Evolutionary conservation across 2,797 vertebrate genomes (phyloP).

Genomic region (Forpus xanthops): DNA sequence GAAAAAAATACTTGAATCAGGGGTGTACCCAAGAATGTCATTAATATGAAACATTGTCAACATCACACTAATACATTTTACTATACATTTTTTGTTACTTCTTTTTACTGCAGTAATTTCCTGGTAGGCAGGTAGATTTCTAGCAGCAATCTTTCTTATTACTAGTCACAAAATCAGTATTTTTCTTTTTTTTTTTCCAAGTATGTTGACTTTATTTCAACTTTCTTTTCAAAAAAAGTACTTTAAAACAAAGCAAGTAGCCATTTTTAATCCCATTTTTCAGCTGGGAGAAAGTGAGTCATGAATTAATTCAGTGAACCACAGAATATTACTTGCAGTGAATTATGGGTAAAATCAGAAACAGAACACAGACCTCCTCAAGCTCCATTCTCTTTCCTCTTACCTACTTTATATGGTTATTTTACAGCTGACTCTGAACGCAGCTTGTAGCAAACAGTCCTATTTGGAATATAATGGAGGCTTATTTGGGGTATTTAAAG

Average conservation of each 20-base stretch:
- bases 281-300: background rate
- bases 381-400: background rate
- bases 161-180: background rate
- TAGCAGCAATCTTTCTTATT: background rate
- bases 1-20: background rate
- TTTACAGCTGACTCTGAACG: background rate
- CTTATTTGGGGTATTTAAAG: slow-evolving; percentile 18
- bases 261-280: background rate
- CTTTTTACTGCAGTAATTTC: background rate
- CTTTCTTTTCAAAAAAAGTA: background rate
- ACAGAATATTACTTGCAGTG: background rate
- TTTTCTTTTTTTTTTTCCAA: background rate
- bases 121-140: background rate
- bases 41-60: background rate
- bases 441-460: slow-evolving; percentile 10
- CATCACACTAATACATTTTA: background rate
- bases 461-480: slow-evolving; percentile 11
- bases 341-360: background rate
- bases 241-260: background rate
- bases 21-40: background rate
- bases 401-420: background rate
- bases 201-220: background rate
- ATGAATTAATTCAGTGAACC: background rate
- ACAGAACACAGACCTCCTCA: background rate
- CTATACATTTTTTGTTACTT: background rate